Conservation (phyloP, 2,113 vertebrate genomes). For the Xerus inauris region DNA sequence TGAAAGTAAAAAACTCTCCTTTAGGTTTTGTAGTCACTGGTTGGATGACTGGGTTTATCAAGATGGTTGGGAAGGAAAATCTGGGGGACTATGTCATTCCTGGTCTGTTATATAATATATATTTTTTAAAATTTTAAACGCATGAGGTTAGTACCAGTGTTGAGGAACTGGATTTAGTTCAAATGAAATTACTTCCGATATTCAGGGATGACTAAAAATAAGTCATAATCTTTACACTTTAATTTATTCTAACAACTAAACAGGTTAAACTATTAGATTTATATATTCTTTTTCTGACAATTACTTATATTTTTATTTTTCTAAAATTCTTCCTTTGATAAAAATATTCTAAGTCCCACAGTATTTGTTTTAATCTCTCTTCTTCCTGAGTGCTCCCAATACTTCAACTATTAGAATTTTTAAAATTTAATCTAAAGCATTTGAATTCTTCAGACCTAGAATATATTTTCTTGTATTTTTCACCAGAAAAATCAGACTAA, state of each 20-base stretch:
- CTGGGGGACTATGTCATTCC: background rate
- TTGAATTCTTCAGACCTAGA: background rate
- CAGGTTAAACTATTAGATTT: background rate
- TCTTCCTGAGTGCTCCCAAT: background rate
- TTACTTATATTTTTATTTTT: background rate
- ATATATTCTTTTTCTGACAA: background rate
- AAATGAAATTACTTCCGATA: background rate
- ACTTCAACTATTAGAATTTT: background rate
- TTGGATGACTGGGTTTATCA: background rate
- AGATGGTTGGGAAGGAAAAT: background rate
- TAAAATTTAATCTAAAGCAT: background rate
- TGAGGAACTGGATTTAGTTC: background rate
- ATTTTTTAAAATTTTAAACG: background rate
- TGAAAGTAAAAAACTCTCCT: background rate
- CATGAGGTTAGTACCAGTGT: background rate
- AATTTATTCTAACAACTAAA: background rate
- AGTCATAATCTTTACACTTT: background rate
- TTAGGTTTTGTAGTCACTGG: background rate
- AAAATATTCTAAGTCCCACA: background rate
- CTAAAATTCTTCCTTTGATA: background rate
- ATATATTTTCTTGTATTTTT: background rate
- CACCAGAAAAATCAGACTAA: background rate
- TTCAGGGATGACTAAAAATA: background rate
- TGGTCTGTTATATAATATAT: background rate
- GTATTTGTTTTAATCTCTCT: background rate